Conservation (phyloP, 2,888 invertebrate species). For the Sclerodermus sp. region DNA sequence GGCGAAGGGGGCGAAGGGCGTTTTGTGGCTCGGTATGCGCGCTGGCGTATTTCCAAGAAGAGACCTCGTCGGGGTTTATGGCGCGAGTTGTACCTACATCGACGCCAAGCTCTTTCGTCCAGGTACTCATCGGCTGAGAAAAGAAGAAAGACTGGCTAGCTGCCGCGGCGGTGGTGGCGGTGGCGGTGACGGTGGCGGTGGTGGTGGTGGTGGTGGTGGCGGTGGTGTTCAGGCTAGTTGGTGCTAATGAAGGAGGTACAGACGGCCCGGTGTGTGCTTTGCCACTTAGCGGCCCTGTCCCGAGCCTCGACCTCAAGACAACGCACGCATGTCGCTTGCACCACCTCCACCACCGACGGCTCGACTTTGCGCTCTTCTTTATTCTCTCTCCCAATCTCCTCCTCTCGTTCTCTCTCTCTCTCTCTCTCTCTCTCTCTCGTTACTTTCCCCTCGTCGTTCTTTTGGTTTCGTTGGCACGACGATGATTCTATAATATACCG, state of each 20-base stretch:
- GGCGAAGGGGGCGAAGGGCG: conserved; percentile 10
- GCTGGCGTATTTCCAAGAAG: conserved; percentile 46
- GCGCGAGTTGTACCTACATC: conserved; percentile 45
- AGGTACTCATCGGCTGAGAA: conserved; percentile 28
- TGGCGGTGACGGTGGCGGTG: no score
- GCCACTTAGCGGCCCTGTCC: conserved; percentile 48
- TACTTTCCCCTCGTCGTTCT: not conserved
- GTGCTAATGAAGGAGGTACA: conserved; percentile 56
- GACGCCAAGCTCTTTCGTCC: conserved; percentile 17
- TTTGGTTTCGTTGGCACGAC: not conserved
- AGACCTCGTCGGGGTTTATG: conserved; percentile 44
- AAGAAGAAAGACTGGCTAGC: conserved; percentile 35
- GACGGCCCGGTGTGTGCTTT: conserved; percentile 50
- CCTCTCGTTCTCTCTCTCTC: conserved; percentile 11
- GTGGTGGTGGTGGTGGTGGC: no score
- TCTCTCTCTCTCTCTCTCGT: not conserved
- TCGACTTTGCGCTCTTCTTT: no score
- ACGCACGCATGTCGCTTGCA: conserved; percentile 16
- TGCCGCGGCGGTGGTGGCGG: not conserved
- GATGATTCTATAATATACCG: no score
- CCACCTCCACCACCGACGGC: not conserved
- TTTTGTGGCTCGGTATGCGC: conserved; percentile 30
- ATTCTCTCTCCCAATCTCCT: conserved; percentile 16
- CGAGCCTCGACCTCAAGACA: conserved; percentile 40
- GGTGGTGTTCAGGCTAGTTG: conserved; percentile 36